Conservation (phyloP, 2,113 vertebrate species). For the Atrichornis clamosus region DNA sequence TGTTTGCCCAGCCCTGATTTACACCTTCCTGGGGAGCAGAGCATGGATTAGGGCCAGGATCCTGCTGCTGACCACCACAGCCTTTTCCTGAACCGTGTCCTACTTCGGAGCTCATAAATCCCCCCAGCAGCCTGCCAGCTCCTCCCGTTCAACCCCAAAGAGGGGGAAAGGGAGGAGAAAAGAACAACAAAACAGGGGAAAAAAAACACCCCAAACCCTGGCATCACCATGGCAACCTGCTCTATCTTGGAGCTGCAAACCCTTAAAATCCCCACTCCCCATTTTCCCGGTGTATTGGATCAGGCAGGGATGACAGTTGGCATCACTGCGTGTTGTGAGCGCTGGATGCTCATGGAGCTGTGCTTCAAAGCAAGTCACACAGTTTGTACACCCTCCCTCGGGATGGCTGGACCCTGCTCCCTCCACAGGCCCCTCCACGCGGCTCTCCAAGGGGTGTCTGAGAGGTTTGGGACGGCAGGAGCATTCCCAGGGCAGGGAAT, state of each 20-base stretch:
- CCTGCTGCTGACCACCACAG: not conserved
- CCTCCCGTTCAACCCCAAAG: not conserved
- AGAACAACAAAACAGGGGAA: not conserved
- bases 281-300: not conserved
- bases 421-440: rapidly evolving
- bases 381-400: rapidly evolving
- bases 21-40: not conserved
- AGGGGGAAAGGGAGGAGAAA: not conserved
- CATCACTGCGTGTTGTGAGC: rapidly evolving
- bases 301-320: not conserved
- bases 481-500: not conserved
- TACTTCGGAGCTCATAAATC: not conserved
- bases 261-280: not conserved
- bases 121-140: not conserved
- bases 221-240: constrained; percentile 48
- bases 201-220: not conserved
- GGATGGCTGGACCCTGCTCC: not conserved
- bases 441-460: not conserved
- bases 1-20: constrained; percentile 19
- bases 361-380: not conserved
- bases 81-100: not conserved
- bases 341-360: rapidly evolving
- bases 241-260: not conserved
- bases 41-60: not conserved
- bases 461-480: not conserved